Conservation (phyloP, 2,888 invertebrate genomes). For the Philaethria dido region DNA sequence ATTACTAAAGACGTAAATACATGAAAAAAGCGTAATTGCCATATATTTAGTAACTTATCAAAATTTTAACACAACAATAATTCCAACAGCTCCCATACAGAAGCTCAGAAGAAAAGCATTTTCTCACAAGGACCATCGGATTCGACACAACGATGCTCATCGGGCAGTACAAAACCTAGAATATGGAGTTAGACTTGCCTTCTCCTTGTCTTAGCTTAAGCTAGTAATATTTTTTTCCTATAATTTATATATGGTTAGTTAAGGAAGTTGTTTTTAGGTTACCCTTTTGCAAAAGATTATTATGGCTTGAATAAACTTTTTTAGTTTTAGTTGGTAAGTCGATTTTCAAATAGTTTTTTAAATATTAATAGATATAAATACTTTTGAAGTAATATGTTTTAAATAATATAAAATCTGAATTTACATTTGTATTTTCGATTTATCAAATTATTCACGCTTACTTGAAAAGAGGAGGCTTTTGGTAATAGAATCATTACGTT, state of each 20-base stretch:
- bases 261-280: background rate
- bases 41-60: background rate
- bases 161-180: conserved; percentile 61
- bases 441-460: too few species aligned
- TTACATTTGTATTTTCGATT: too few species aligned
- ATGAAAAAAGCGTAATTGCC: background rate
- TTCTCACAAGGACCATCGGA: conserved; percentile 55
- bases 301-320: background rate
- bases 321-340: too few species aligned
- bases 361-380: too few species aligned
- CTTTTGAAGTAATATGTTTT: too few species aligned
- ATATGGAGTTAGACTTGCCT: conserved; percentile 61
- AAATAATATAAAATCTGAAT: too few species aligned
- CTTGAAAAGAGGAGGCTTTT: too few species aligned
- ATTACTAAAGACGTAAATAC: conserved; percentile 10
- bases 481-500: too few species aligned
- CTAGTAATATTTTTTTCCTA: background rate
- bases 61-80: conserved; percentile 26
- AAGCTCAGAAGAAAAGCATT: conserved; percentile 57
- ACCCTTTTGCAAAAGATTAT: background rate
- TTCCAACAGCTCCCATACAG: conserved; percentile 55
- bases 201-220: background rate
- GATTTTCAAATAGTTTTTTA: too few species aligned
- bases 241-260: conserved; percentile 9
- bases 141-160: conserved; percentile 56